Conservation (phyloP, 2,888 invertebrate species). For the Standfussiana lucernea region DNA sequence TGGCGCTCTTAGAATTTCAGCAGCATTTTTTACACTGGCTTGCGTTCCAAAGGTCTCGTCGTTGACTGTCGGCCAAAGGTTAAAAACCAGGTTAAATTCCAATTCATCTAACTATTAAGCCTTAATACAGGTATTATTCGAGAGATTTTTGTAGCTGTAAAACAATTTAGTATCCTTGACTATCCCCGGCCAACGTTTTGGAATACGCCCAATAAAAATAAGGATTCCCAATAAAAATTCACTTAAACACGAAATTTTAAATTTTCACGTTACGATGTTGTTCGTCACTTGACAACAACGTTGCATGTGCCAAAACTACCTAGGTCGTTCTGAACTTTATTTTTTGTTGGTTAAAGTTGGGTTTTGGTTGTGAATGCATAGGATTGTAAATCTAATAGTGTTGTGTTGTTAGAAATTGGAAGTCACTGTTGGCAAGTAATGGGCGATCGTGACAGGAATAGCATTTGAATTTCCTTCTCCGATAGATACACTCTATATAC, state of each 20-base stretch:
- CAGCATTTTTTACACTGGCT: no score
- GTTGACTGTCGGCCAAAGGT: no score
- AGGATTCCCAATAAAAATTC: conserved; percentile 88
- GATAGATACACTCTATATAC: conserved; percentile 80
- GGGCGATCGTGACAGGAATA: conserved; percentile 88
- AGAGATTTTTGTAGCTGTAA: conserved; percentile 13
- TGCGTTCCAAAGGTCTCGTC: no score
- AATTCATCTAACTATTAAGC: not conserved
- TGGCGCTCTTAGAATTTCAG: no score
- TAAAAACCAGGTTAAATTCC: conserved; percentile 1
- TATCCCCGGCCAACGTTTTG: conserved; percentile 54
- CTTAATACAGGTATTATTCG: not conserved
- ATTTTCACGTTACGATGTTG: conserved; percentile 86
- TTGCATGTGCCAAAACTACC: conserved; percentile 45
- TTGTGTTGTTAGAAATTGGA: conserved; percentile 85
- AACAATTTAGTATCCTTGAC: conserved; percentile 47
- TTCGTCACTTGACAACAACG: conserved; percentile 57
- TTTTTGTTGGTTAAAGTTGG: conserved; percentile 33
- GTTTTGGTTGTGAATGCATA: conserved; percentile 53
- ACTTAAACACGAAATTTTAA: conserved; percentile 90
- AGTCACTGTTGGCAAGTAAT: conserved; percentile 90
- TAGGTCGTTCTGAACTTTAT: conserved; percentile 60
- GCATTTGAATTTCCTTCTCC: conserved; percentile 83
- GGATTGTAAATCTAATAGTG: conserved; percentile 73
- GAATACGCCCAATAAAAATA: conserved; percentile 81